These are phyloP conservation scores for Pseudochirops corinnae DNA, from an alignment of 2,797 vertebrate species.

Conservation along the genomic window DNA sequence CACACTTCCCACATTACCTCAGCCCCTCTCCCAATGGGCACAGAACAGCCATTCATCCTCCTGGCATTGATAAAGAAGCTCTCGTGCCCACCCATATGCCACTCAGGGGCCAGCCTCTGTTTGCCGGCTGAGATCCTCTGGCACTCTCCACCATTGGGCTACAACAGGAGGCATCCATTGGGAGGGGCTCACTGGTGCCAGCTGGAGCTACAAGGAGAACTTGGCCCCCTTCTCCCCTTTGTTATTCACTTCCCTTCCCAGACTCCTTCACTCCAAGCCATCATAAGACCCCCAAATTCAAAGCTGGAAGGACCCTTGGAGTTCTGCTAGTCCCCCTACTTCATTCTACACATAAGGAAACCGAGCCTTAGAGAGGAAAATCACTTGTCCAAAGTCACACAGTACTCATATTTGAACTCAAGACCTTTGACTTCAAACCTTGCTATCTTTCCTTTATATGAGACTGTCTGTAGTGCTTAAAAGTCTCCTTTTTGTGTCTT, in stretches of 20 bases:
- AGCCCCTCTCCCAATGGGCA: background rate
- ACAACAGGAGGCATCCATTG: background rate
- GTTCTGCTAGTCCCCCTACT: background rate
- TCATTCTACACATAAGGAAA: background rate
- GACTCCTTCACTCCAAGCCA: background rate
- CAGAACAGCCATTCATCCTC: background rate
- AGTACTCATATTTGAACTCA: background rate
- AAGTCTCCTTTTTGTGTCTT: background rate
- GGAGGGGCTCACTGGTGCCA: background rate
- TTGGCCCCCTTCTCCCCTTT: background rate
- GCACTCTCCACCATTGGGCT: background rate
- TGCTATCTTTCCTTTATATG: background rate
- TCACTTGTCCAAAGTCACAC: background rate
- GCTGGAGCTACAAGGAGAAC: background rate
- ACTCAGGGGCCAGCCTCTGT: background rate
- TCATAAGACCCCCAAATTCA: background rate
- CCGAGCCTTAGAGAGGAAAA: background rate
- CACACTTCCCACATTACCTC: background rate
- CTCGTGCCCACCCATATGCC: background rate
- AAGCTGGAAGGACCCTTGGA: background rate
- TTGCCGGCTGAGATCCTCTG: background rate
- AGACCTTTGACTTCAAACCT: background rate
- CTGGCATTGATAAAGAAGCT: slow-evolving; percentile 40
- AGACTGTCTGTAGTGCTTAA: background rate
- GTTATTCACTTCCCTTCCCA: background rate